These are phyloP conservation scores for Hemaris fuciformis DNA, from an alignment of 2,888 invertebrate species.

Conservation along the genomic window DNA sequence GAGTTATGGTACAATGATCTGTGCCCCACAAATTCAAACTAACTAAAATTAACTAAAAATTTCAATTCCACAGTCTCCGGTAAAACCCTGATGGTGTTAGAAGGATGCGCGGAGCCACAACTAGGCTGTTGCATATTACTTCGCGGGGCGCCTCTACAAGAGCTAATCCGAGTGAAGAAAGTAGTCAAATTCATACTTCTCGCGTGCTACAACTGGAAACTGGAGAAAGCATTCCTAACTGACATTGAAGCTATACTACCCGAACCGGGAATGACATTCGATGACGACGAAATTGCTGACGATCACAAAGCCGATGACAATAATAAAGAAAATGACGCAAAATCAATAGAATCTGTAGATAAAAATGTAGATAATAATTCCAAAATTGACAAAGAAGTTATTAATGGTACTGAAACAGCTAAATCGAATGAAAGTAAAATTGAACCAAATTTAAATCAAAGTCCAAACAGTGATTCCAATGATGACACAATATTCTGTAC, in stretches of 20 bases:
- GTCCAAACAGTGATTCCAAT: conserved; percentile 18
- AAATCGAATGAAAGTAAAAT: neutral
- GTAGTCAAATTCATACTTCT: conserved; percentile 91
- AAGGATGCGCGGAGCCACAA: conserved; percentile 91
- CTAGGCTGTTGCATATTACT: conserved; percentile 93
- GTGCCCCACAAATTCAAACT: too few relatives aligned
- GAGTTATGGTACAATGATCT: too few relatives aligned
- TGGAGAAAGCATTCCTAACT: conserved; percentile 95
- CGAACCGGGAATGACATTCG: conserved; percentile 66
- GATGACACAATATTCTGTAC: conserved; percentile 14
- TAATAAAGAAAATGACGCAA: conserved; percentile 18
- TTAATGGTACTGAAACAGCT: neutral
- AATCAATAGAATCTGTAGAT: neutral
- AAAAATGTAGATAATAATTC: neutral
- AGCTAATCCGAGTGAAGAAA: conserved; percentile 90
- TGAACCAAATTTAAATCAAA: conserved; percentile 18
- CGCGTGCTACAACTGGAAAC: conserved; percentile 93
- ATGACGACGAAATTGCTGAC: conserved; percentile 40
- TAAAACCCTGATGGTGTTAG: conserved; percentile 96
- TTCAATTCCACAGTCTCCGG: conserved; percentile 69
- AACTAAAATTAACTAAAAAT: too few relatives aligned
- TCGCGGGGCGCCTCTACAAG: conserved; percentile 87
- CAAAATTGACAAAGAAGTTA: neutral
- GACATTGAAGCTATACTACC: conserved; percentile 86
- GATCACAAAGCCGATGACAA: conserved; percentile 19